Conservation (phyloP, 1,140 invertebrate genomes). For the Periplaneta americana region DNA sequence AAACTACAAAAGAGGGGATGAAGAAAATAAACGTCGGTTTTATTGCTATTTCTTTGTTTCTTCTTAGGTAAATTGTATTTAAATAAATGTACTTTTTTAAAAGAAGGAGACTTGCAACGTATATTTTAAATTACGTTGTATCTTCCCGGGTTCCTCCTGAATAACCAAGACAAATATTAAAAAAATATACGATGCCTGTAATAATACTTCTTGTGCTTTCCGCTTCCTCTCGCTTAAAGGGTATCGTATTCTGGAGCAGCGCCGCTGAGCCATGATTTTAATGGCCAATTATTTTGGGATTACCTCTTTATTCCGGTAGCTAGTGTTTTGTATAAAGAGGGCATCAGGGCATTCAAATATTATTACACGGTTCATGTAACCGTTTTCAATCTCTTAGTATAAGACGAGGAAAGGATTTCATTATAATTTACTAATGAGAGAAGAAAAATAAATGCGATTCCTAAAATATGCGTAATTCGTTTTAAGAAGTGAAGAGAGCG, state of each 20-base stretch:
- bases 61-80: too few relatives aligned
- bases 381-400: background rate
- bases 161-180: background rate
- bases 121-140: too few relatives aligned
- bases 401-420: background rate
- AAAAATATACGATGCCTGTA: background rate
- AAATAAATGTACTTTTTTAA: too few relatives aligned
- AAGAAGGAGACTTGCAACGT: too few relatives aligned
- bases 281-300: background rate
- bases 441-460: background rate
- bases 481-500: too few relatives aligned
- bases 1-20: too few relatives aligned
- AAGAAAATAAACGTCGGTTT: too few relatives aligned
- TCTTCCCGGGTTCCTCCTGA: too few relatives aligned
- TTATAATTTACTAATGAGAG: background rate
- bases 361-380: background rate
- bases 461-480: too few relatives aligned
- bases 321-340: background rate
- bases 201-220: background rate
- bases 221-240: background rate
- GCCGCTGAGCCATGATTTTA: background rate
- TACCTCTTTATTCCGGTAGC: background rate
- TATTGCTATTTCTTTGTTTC: too few relatives aligned
- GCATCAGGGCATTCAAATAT: background rate
- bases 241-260: background rate